A percentile compares a stretch with the other conserved stretches of the same genome.
These are phyloP conservation scores for Aphaenogaster floridana DNA, from an alignment of 1,140 invertebrate species.

Conservation along the genomic window DNA sequence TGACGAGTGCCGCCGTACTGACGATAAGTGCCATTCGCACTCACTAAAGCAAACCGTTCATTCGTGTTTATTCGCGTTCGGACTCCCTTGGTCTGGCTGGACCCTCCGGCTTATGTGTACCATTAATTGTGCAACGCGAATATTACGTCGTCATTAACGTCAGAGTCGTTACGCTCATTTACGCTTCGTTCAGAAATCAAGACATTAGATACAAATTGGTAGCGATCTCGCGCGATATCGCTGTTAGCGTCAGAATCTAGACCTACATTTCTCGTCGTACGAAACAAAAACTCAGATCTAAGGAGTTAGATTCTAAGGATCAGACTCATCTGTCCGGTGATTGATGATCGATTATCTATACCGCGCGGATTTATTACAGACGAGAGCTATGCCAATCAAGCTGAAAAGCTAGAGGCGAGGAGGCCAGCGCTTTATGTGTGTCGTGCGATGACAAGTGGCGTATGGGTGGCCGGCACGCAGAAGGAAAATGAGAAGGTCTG, in stretches of 20 bases:
- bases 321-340: neutral
- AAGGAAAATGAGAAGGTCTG: constrained; percentile 87
- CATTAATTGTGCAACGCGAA: neutral
- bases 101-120: neutral
- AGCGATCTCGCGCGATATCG: neutral
- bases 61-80: neutral
- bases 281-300: neutral
- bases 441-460: constrained; percentile 89
- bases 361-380: constrained; percentile 24
- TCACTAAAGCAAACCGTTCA: neutral
- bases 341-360: neutral
- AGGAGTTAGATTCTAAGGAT: neutral
- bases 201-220: neutral
- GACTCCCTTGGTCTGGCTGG: neutral
- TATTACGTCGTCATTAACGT: neutral
- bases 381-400: constrained; percentile 67
- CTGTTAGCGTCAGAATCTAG: neutral
- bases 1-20: neutral
- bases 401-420: constrained; percentile 56
- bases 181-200: neutral
- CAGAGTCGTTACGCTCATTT: constrained; percentile 10
- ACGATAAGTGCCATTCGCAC: neutral
- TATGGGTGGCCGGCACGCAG: constrained; percentile 90
- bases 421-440: constrained; percentile 90
- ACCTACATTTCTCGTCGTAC: neutral